Base-by-base conservation (phyloP, 2,888 invertebrate species). In the Drymonia ruficornis region DNA sequence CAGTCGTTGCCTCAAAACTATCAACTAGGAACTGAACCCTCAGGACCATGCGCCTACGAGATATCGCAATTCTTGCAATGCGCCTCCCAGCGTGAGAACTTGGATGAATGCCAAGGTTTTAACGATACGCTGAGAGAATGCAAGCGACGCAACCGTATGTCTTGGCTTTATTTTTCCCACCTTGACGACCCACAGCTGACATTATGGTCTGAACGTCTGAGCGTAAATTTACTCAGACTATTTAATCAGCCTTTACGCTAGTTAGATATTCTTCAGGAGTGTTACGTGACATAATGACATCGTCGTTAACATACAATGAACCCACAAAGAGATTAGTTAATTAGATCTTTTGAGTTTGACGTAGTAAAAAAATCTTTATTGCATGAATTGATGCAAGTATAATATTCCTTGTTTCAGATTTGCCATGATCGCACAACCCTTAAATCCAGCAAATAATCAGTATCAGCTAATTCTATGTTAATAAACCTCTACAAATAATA, bases 51-150 rank as follows among this genome's bases (percentile, higher is more conserved):
- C 87, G 96, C 97, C 44, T 97, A 96, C 94, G 99, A 99, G 89
- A 95, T 99, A 67, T 95, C 96, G 70, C 98, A 99, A 87, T 99
- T 99, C 91, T 88, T 99, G 58, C 96, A 98, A 65, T 99, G 99
- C 81, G 98, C 98, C 15, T 94, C 96, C 64, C 95, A 94, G 34
- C 96, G 97, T 75, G 93, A 95, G 0, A 98, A 99, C 84, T 86
- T 99, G 59, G 94, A 96, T 6, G 93, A 98, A 45, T 99, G 99
- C 86, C 96, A 98, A 80, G 98, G 97, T 49, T 99, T 98, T 87
- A 99, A 98, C 80, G 98, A 99, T 81, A 98, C 98, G 31, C 94
- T 99, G 58, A 95, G 96, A 78, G 97, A 99, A 81, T 99, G 99
- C 95, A 98, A 98, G 88, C 82, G 93, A 68, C 93, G 95, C 66